Evolutionary conservation across 2,888 invertebrate genomes (phyloP), one percentile per base, ranked within the genome.

Genomic region (Eustalomyia histrio): DNA sequence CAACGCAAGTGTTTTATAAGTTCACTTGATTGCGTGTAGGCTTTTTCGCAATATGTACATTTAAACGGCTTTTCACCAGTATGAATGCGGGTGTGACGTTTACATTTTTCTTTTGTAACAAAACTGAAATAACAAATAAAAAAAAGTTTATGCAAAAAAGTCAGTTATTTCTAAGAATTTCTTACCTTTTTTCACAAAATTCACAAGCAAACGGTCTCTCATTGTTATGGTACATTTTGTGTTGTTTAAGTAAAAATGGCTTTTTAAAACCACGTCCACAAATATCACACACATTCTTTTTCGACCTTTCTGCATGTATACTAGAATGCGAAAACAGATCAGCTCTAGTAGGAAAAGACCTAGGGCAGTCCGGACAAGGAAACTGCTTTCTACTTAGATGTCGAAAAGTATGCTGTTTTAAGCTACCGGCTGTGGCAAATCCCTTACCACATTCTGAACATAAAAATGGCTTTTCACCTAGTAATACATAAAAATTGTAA

Each of bases 221-320:
- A 0, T 94, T 94, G 0, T 93, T 92, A 84, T 94, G 94, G 52
- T 94, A 94, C 55, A 93, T 88, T 86, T 92, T 91, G 86, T 94
- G 94, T 64, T 94, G 92, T 85, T 93, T 93, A 43, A 94, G 87
- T 2, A 92, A 92, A 84, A 91, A 91, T 1, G 90, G 90, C 82
- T 92, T 92, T 0, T 92, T 92, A 85, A 93, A 92, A 16, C 91
- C 84, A 80, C 93, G 92, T 14, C 93, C 93, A 83, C 94, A 94
- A 64, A 92, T 91, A 57, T 92, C 92, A 83, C 94, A 94, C 80
- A 92, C 92, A 88, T 92, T 93, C 0, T 94, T 94, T 81, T 94
- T 87, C 5, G 91, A 91, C 12, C 92, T 91, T 0, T 91, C 78
- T 35, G 67, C 89, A 83, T 92, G 93, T 0, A 92, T 91, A 3